These are phyloP conservation scores for Anorthoa munda DNA, from an alignment of 2,888 invertebrate species.

Conservation along the genomic window DNA sequence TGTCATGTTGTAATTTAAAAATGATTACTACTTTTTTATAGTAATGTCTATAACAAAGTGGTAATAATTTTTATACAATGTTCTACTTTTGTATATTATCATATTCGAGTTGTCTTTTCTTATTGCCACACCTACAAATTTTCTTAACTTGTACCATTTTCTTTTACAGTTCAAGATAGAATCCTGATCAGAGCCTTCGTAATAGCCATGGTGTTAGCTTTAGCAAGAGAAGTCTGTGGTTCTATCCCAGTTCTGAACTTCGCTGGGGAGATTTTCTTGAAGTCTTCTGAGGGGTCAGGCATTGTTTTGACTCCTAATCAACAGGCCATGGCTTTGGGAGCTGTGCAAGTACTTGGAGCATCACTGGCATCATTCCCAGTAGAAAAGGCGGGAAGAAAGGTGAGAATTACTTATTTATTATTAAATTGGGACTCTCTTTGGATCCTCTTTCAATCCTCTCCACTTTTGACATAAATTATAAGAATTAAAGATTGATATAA, in stretches of 20 bases:
- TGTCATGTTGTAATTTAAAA: too few species aligned
- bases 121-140: neutral
- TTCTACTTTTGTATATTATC: neutral
- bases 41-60: neutral
- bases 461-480: too few species aligned
- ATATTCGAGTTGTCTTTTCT: neutral
- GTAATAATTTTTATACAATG: neutral
- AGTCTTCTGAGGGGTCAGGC: conserved; percentile 75
- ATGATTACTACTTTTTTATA: too few species aligned
- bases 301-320: conserved; percentile 82
- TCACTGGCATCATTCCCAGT: conserved; percentile 80
- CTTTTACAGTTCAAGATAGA: conserved; percentile 80
- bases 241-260: conserved; percentile 84
- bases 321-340: conserved; percentile 86
- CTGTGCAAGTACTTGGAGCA: conserved; percentile 83
- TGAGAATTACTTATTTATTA: conserved; percentile 50
- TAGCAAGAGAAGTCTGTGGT: conserved; percentile 84
- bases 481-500: too few species aligned
- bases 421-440: neutral
- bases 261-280: conserved; percentile 84
- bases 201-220: conserved; percentile 77
- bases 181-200: conserved; percentile 81
- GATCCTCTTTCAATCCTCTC: neutral
- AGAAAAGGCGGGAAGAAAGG: conserved; percentile 85
- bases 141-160: neutral